Base-by-base conservation (phyloP, 2,113 vertebrate species). In the Sprattus sprattus region DNA sequence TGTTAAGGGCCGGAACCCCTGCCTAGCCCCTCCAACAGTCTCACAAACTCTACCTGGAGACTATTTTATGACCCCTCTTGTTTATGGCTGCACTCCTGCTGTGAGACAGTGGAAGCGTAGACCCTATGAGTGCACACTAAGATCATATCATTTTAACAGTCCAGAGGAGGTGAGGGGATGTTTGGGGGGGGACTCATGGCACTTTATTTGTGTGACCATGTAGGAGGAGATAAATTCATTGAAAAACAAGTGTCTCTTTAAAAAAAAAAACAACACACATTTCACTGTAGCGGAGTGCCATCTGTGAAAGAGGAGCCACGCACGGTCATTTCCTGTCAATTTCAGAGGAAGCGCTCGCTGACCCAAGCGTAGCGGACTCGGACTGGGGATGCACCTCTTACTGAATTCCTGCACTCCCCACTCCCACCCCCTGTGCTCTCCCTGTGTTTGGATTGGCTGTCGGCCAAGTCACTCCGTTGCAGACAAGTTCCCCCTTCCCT, bases 401-500 rank as follows among this genome's bases (percentile, higher is more conserved):
- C 87, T 60, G 81, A 81, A 87, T 89, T 88, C 88, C 86, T 89
- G 81, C 85, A 87, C 81, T 83, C 25, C 50, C 39, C 16, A 28
- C 39, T 84, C 89, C 88, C 85, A 87, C 84, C 50, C 78, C 32
- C 67, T 83, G 82, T 25, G 25, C 87, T 82, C 67, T 81, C 81
- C 85, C 71, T 84, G 28, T 90, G 89, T 92, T 90, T 91, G 83
- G 81, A 84, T 85, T 83, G 89, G 91, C 86, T 20, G 57, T 25
- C n/a, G 81, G 84, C 90, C 87, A 92, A 88, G 20, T 49, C 67
- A 85, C 11, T 88, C 82, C 82, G n/a, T 20, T 46, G 45, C 82
- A 81, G 82, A 82, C 50, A 46, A 60, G 25, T 11, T n/a, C 28
- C 52, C 80, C 18, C 60, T 86, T 28, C n/a, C 83, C 81, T 83